phyloP scores from a whole-genome alignment of 2,888 invertebrate species.

The Hecatera dysodea region DNA sequence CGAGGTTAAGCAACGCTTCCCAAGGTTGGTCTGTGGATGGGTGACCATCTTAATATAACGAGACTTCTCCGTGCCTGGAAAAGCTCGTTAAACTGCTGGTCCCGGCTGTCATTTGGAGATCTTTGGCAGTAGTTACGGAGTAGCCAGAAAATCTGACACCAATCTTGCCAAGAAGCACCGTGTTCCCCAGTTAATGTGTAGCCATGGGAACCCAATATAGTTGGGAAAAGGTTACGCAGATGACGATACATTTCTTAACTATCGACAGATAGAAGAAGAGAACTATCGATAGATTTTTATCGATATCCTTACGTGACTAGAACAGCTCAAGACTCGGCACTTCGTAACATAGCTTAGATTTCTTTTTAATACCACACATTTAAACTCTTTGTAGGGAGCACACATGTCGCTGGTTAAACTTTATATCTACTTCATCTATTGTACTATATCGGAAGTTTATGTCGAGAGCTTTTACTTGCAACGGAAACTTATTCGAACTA shows the following conservation, averaged over 20 bases:
- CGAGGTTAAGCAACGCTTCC: no score
- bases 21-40: no score
- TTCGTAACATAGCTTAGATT: constrained; percentile 84
- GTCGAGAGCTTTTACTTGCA: constrained; percentile 50
- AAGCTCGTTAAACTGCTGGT: no score
- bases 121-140: no score
- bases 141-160: no score
- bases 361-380: constrained; percentile 90
- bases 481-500: constrained; percentile 41
- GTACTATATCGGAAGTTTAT: constrained; percentile 63
- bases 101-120: no score
- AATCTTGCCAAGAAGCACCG: no score
- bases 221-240: no score
- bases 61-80: no score
- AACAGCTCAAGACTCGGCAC: constrained; percentile 76
- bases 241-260: background rate
- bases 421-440: constrained; percentile 69
- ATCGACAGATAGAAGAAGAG: constrained; percentile 22
- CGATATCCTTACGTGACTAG: constrained; percentile 71
- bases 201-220: no score
- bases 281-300: constrained; percentile 44
- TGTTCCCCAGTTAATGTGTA: no score
- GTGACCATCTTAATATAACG: no score
- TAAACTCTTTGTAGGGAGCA: constrained; percentile 83
- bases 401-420: constrained; percentile 78